Evolutionary conservation across 2,113 vertebrate genomes (phyloP), one percentile per base, ranked within the genome.

Genomic region (Chamaetylas fuelleborni): DNA sequence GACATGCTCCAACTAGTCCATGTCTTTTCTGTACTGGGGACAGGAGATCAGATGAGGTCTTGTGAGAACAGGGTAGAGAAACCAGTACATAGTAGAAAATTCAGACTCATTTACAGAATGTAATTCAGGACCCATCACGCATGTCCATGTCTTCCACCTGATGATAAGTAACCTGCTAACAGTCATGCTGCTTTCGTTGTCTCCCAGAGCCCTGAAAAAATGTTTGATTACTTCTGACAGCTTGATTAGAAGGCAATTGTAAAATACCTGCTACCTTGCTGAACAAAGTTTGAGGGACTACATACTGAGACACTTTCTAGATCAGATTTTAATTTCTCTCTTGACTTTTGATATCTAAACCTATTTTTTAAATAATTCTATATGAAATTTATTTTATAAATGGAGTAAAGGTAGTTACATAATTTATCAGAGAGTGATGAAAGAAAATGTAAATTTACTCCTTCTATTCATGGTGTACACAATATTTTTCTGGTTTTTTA

Each of bases 1-100:
- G 36, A 45, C 19, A 8, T 0, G 0, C 6, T 85, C 25, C 8
- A 26, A 3, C 14, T 66, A 45, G 5, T 66, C 19, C 5, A 2
- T 18, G 19, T n/a, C 42, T 31, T 23, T 66, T 33, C 31, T 76
- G 16, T 23, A 4, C 9, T 61, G 53, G 3, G 5, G 3, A 1
- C 9, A 36, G 19, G 4, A 36, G 5, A 24, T 11, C 29, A 31
- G 3, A 26, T 76, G 23, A 48, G 5, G 1, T 47, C 45, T 83
- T 11, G 19, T 23, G 29, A 74, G 8, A 70, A 11, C 0, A 9
- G 13, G 11, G 7, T 22, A 74, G 10, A 51, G n/a, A 88, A 70
- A 78, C 4, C 2, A 38, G 19, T 15, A 48, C 3, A 31, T 12
- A 3, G 4, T 26, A 67, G 33, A 77, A 86, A 83, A 86, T 45